phyloP scores from a whole-genome alignment of 2,888 invertebrate genomes.

The Heteromyza rotundicornis region DNA sequence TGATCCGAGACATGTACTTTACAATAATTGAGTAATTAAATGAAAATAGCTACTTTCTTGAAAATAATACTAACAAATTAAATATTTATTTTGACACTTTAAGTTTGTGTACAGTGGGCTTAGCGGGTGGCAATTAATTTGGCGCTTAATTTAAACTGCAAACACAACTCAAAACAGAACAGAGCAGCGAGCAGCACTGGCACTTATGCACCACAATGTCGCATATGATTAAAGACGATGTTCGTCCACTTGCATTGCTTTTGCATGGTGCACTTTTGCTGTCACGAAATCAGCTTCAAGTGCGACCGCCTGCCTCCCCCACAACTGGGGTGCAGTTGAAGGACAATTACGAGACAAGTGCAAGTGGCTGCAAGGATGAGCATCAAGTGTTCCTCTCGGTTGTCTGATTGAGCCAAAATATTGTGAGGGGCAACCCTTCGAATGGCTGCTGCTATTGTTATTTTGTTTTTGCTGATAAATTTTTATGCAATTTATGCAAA shows the following conservation, averaged over 20 bases:
- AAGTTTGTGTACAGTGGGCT: no score
- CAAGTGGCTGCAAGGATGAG: neutral
- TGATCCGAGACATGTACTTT: no score
- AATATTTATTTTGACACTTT: no score
- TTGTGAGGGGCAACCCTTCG: conserved; percentile 33
- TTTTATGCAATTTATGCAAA: conserved; percentile 38
- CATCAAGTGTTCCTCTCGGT: conserved; percentile 1
- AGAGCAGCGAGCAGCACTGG: neutral
- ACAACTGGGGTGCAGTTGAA: neutral
- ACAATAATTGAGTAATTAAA: no score
- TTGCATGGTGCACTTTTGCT: neutral
- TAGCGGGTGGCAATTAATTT: no score
- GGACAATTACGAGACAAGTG: neutral
- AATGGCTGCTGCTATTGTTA: no score
- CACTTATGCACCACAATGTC: neutral
- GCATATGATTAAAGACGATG: neutral
- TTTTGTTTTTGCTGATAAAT: conserved; percentile 21
- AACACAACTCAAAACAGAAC: neutral
- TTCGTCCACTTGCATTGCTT: neutral
- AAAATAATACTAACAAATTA: no score
- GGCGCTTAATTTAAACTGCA: neutral
- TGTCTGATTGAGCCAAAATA: conserved; percentile 28
- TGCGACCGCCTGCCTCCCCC: conserved; percentile 1
- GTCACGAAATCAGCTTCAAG: neutral
- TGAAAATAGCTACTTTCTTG: no score